Evolutionary conservation across 2,888 invertebrate genomes (phyloP).

Genomic region (Drosophila paucipuncta): DNA sequence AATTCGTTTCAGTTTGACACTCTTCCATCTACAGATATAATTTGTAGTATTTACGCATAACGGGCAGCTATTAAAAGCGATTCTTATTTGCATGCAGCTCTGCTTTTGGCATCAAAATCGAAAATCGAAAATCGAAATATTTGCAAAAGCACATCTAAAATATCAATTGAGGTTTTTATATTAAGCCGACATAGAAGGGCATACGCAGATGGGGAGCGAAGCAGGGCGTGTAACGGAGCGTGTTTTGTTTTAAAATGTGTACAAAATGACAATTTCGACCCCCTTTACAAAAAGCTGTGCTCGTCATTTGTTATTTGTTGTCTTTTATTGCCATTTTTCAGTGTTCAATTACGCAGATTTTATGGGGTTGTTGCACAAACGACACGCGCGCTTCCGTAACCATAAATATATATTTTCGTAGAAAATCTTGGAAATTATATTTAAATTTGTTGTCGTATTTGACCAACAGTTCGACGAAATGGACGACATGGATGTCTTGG

Average conservation of each 20-base stretch:
- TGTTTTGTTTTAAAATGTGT: not conserved
- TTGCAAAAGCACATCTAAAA: slow-evolving; percentile 63
- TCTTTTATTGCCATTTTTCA: slow-evolving; percentile 17
- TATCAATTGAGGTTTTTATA: slow-evolving; percentile 51
- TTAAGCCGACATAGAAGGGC: not conserved
- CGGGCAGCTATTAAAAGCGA: slow-evolving; percentile 40
- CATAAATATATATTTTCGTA: slow-evolving; percentile 47
- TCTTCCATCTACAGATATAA: slow-evolving; percentile 10
- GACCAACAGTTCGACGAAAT: slow-evolving; percentile 48
- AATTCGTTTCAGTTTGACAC: not conserved
- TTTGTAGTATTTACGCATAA: slow-evolving; percentile 30
- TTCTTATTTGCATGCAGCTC: slow-evolving; percentile 54
- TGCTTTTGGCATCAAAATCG: slow-evolving; percentile 46
- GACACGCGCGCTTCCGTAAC: slow-evolving; percentile 73
- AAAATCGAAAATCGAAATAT: slow-evolving; percentile 45
- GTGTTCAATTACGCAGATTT: slow-evolving; percentile 20
- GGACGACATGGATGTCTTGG: slow-evolving; percentile 20
- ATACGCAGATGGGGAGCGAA: not conserved
- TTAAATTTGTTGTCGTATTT: slow-evolving; percentile 23
- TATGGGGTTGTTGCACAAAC: slow-evolving; percentile 39
- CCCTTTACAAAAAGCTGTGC: not conserved
- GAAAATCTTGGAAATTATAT: slow-evolving; percentile 51
- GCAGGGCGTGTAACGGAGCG: not conserved
- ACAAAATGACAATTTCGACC: not conserved
- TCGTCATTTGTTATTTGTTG: slow-evolving; percentile 5